Evolutionary conservation across 2,888 invertebrate species (phyloP).

Genomic region (Cacoxenus indagator): DNA sequence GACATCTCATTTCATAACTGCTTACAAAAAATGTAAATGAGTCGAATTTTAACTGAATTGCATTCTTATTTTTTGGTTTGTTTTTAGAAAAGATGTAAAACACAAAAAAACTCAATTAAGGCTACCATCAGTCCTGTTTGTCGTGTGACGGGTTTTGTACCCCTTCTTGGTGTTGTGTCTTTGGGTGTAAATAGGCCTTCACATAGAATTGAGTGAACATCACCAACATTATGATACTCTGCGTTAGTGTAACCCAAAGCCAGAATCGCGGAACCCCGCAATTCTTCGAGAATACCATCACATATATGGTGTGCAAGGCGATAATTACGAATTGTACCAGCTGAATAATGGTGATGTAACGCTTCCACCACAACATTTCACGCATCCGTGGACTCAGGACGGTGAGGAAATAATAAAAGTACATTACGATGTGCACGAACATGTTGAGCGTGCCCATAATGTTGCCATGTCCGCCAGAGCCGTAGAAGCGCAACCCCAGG

Average conservation of each 20-base stretch:
- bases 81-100: too few species aligned
- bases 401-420: conserved; percentile 82
- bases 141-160: background rate
- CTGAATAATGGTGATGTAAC: conserved; percentile 84
- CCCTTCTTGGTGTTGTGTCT: background rate
- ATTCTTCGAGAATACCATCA: conserved; percentile 69
- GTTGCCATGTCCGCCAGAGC: conserved; percentile 76
- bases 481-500: conserved; percentile 73
- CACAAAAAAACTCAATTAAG: too few species aligned
- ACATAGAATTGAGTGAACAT: conserved; percentile 80
- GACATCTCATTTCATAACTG: too few species aligned
- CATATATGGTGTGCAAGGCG: conserved; percentile 72
- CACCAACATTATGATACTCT: conserved; percentile 77
- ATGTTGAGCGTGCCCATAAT: conserved; percentile 79
- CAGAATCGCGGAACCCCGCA: conserved; percentile 76
- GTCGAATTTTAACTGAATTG: background rate
- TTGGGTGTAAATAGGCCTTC: conserved; percentile 73
- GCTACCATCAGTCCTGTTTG: background rate
- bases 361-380: conserved; percentile 80
- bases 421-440: conserved; percentile 85
- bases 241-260: conserved; percentile 74
- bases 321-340: conserved; percentile 78
- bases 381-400: conserved; percentile 79
- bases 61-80: background rate
- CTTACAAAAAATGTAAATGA: too few species aligned